Conservation (phyloP, 2,888 invertebrate genomes). For the Galerucella nymphaeae region DNA sequence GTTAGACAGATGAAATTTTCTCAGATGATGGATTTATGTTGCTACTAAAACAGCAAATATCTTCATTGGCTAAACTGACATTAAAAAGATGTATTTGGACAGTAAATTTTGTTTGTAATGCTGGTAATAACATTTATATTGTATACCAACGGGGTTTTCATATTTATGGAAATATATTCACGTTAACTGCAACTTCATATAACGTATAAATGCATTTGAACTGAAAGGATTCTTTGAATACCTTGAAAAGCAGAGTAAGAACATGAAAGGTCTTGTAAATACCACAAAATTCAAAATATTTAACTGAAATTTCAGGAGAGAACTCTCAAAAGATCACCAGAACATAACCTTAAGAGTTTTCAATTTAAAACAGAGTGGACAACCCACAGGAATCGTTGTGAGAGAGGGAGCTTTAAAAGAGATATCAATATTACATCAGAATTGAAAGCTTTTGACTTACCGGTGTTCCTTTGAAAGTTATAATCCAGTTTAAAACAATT, state of each 20-base stretch:
- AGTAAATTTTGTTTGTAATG: conserved; percentile 7
- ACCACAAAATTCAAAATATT: no score
- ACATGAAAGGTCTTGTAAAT: no score
- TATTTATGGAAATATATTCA: neutral
- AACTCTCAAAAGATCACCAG: no score
- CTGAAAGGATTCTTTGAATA: no score
- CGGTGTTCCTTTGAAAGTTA: conserved; percentile 43
- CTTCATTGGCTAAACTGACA: neutral
- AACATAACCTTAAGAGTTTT: no score
- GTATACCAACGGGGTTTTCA: conserved; percentile 1
- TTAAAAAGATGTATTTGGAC: neutral
- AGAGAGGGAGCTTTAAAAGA: neutral
- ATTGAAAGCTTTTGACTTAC: conserved; percentile 29
- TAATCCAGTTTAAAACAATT: conserved; percentile 46
- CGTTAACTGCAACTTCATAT: neutral
- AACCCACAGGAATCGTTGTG: neutral
- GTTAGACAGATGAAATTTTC: no score
- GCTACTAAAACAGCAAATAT: no score
- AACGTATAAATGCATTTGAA: no score
- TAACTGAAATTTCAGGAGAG: no score
- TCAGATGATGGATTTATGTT: no score
- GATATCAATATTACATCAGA: neutral
- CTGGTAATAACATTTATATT: neutral
- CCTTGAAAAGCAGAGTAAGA: no score
- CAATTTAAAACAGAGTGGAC: neutral